Conservation (phyloP, 2,113 vertebrate genomes). For the Gobiocypris rarus region DNA sequence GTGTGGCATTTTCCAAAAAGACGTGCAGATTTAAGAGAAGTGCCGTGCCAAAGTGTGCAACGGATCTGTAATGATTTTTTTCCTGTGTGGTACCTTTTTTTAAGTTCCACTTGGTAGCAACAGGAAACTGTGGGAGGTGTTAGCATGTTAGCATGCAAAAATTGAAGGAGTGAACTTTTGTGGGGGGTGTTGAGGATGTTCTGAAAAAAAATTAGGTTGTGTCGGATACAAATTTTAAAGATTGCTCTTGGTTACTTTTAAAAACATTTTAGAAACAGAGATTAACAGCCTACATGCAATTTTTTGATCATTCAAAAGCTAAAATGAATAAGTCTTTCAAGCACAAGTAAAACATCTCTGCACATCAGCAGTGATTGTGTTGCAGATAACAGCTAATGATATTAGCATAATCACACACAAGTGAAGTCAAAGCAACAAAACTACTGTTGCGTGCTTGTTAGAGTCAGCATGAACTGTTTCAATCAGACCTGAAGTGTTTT, state of each 20-base stretch:
- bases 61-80: neutral
- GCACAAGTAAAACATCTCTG: neutral
- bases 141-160: neutral
- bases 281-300: neutral
- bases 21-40: neutral
- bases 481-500: too few relatives aligned
- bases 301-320: neutral
- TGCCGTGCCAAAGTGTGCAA: neutral
- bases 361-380: neutral
- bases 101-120: constrained; percentile 17
- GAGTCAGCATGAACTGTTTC: neutral
- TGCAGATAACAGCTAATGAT: neutral
- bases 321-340: neutral
- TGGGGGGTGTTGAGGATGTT: neutral
- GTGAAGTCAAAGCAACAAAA: neutral
- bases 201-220: neutral
- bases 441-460: neutral
- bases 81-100: constrained; percentile 10
- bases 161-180: neutral
- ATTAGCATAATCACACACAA: neutral
- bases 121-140: constrained; percentile 56
- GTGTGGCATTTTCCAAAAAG: neutral
- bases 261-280: neutral
- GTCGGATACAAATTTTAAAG: neutral
- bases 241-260: neutral